Evolutionary conservation across 2,113 vertebrate genomes (phyloP), one percentile per base, ranked within the genome.

Genomic region (Plestiodon gilberti): DNA sequence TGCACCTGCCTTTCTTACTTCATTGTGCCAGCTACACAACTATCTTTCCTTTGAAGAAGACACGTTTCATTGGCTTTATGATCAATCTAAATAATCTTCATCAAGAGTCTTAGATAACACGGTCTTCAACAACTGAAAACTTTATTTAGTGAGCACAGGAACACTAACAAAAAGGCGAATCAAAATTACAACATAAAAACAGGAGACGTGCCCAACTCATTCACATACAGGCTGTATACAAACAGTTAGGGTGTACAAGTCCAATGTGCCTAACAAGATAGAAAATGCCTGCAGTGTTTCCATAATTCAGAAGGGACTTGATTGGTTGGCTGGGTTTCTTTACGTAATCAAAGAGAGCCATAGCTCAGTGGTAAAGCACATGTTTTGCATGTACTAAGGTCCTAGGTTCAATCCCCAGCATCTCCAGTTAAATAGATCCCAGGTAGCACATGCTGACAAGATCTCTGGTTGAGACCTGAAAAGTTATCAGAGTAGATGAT

Each of bases 181-280:
- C 74, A 79, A 33, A 82, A 33, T 88, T 83, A 88, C 81, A 79
- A 82, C 57, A 33, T 82, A 40, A 83, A 48, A 83, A 79, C 61
- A 83, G 69, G 30, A 83, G 76, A 84, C 65, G 67, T 55, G 33
- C 70, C 85, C 78, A 87, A 64, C n/a, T 73, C 65, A 65, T 74
- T 73, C 81, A 73, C 18, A 62, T 5, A 78, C 17, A 79, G 67
- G n/a, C 67, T 40, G n/a, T 62, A 48, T 78, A 88, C 35, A 76
- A 76, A 75, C 33, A 74, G 76, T 77, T 77, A 76, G 25, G 59
- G 35, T 82, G 73, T 82, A 75, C 15, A 71, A 30, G 43, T 88
- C 75, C 87, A 84, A 17, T 73, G 59, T 84, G 71, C 55, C 59
- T 18, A 83, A 73, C 15, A 11, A 84, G 76, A 40, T 74, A 64